Base-by-base conservation (phyloP, 2,797 vertebrate species). In the Centropyge bicolor region DNA sequence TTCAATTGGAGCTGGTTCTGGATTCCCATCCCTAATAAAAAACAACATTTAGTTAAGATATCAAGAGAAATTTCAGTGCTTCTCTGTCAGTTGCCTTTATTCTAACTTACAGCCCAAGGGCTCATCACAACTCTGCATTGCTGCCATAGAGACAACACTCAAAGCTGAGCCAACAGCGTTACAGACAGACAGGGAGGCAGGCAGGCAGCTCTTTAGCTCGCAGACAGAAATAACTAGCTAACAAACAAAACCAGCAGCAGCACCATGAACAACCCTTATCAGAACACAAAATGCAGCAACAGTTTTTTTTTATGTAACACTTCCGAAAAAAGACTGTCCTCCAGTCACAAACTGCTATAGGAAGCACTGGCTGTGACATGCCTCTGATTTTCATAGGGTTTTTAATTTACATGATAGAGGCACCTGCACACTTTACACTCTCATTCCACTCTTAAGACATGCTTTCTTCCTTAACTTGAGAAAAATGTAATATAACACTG, bases 101-200 rank as follows among this genome's bases (percentile, higher is more conserved):
- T 86, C 62, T 45, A 57, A 75, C 51, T 73, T 19, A 16, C 38
- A 80, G 68, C 73, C 64, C 83, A 61, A 76, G 45, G 65, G 63
- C 82, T 84, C 81, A 52, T 89, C 76, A 70, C 51, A 81, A 78
- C 71, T 87, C 87, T 61, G 82, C 84, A 83, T 57, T 57, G 92
- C 93, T 93, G 80, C 91, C 92, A 92, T 93, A 91, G 92, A 82
- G 88, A 92, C 91, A 73, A 89, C 85, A 87, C 83, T 91, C 84
- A 75, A 81, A 88, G 87, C 83, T 41, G 85, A 91, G 90, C 87
- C 86, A 80, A 80, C 82, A 70, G 89, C 81, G 38, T 69, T 70
- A 66, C 84, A 89, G 86, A 87, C 84, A 90, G 80, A 9, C 82
- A 76, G 70, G 38, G 10, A 36, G 68, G 68, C 41, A 80, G 71